Evolutionary conservation across 30 jellyfish, hydroid and myxozoan genomes (phyloP), one percentile per base, ranked within the genome.

Genomic region (Aurelia aurita): DNA sequence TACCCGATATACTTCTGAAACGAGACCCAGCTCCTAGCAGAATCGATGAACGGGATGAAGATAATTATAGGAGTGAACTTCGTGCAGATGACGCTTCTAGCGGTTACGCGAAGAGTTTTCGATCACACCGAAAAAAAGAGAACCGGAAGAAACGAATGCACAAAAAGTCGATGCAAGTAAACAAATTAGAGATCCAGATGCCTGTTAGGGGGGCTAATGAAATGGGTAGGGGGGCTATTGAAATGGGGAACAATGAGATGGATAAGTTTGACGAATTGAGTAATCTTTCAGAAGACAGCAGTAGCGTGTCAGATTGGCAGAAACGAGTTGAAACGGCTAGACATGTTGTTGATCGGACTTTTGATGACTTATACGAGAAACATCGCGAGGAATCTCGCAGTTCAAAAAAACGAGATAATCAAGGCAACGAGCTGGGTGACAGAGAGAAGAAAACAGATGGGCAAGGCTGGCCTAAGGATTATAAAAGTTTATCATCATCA

Each of bases 71-170:
- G 3, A 9, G 59, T 27, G 20, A 59, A 16, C 45, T 21, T 11
- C 43, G 15, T 71, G 74, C 12, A 11, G 90, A 80, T 31, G 77
- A 70, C 45, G 74, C 80, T 26, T 83, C 93, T 21, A 83, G 93
- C 47, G 93, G 87, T 27, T 83, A 83, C 72, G 93, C 93, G 14
- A 83, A 44, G 80, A 83, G 93, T 62, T 39, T 69, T 22, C 23
- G 58, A 39, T 83, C 93, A 27, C 87, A 59, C 3, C 53, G 69
- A 8, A 66, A 70, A 14, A 10, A 54, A n/a, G 15, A 15, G 53
- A 66, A 58, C 31, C 58, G 81, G 47, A 55, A 53, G 27, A 83
- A 58, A 35, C 62, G 25, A 2, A 27, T 35, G n/a, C 75, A 86
- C 45, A 83, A 83, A 35, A 70, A 71, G 87, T 69, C 86, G 16